Percentiles rank a stretch among this genome's conserved stretches.
Conservation (phyloP, 2,113 vertebrate genomes). For the Xiphophorus couchianus region DNA sequence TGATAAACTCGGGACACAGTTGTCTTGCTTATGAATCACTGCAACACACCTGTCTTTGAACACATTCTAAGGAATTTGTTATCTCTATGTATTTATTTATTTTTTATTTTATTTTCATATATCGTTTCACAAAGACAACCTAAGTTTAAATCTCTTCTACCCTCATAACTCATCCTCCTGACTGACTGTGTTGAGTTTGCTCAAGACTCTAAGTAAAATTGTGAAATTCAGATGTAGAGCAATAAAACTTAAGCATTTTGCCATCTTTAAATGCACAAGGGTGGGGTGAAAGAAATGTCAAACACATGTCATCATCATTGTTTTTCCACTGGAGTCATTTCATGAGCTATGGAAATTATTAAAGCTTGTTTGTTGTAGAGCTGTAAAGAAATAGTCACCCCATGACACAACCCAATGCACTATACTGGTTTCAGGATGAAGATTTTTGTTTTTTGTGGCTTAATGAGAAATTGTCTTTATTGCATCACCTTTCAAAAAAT, state of each 20-base stretch:
- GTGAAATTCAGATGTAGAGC: constrained; percentile 11
- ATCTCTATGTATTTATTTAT: background rate
- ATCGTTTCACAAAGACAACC: background rate
- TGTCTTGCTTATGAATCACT: background rate
- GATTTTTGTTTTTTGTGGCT: too few relatives aligned
- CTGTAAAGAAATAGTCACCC: background rate
- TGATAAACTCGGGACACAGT: background rate
- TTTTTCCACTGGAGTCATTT: constrained; percentile 31
- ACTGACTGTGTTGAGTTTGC: constrained; percentile 2
- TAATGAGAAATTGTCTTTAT: too few relatives aligned
- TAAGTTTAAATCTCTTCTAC: background rate
- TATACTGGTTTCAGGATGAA: background rate
- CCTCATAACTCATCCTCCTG: background rate
- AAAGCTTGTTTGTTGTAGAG: constrained; percentile 12
- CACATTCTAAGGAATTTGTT: constrained; percentile 3
- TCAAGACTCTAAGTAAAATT: background rate
- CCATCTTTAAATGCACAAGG: background rate
- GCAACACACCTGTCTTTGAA: background rate
- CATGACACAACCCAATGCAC: background rate
- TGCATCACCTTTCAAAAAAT: too few relatives aligned
- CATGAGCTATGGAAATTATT: constrained; percentile 24
- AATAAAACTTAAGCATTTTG: constrained; percentile 13
- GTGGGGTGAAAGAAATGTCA: background rate
- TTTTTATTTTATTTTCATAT: background rate
- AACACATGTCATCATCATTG: constrained; percentile 13